Evolutionary conservation across 1,140 invertebrate species (phyloP), one percentile per base, ranked within the genome.

Genomic region (Pachypeltis micranthus): DNA sequence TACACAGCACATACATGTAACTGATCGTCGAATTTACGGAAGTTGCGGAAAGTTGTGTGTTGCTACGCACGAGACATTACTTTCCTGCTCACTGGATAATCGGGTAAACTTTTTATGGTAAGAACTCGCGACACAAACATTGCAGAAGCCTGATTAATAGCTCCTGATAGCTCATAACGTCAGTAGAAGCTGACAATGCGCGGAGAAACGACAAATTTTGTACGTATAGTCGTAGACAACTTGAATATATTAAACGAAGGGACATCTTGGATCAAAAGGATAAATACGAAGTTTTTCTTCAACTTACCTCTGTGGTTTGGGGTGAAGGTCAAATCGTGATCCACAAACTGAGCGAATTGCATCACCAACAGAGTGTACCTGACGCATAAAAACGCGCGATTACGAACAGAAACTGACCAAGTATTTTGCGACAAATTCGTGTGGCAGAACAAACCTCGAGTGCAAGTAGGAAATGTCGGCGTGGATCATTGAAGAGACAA

Each of bases 291-390:
- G 7, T 7, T 10, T 39, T 19, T 51, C 59, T 44, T 55, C 24
- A 77, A 93, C 44, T 67, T 68, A 80, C 79, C 90, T 81, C 90
- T 89, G 67, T 92, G 88, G 55, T 92, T 88, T 0, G 91, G 91
- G 1, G 91, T 94, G 79, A 94, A 86, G 0, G 91, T 95, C 16
- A 95, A 75, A 74, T 96, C 93, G 73, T 95, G 92, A 74, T 95
- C 92, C 2, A 95, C 69, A 69, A 95, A 91, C 71, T 95, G 92
- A 1, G 89, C 90, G 73, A 85, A 98, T 76, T 97, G 90, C 91
- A 94, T 94, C 2, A 89, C 82, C 85, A 92, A 91, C 19, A 93
- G 77, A 0, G 88, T 91, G 71, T 96, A 95, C n/a, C 90, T 79
- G 2, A 85, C 7, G 16, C 7, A 39, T 7, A 39, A 39, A 39